phyloP scores from a whole-genome alignment of 2,888 invertebrate genomes.

The Clivina fossor region DNA sequence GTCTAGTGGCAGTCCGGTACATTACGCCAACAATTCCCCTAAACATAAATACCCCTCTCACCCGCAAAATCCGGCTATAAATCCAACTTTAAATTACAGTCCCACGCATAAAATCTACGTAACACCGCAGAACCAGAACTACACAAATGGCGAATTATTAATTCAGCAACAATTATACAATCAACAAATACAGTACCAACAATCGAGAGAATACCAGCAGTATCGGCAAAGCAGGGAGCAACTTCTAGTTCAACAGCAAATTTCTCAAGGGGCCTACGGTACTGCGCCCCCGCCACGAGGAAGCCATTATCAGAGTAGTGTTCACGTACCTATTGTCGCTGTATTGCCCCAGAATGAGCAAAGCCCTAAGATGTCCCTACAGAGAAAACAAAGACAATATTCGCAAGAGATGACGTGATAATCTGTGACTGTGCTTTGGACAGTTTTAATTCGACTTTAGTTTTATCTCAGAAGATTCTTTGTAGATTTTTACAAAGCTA shows the following conservation, averaged over 20 bases:
- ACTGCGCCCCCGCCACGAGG: conserved; percentile 7
- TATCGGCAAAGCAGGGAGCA: conserved; percentile 49
- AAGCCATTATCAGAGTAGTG: conserved; percentile 47
- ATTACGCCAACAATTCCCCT: conserved; percentile 43
- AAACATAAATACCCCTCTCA: conserved; percentile 44
- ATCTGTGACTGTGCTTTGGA: neutral
- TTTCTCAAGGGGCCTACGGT: conserved; percentile 7
- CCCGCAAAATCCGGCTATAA: conserved; percentile 38
- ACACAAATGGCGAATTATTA: conserved; percentile 48
- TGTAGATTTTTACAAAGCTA: neutral
- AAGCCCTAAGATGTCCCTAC: conserved; percentile 42
- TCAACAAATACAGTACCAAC: conserved; percentile 46
- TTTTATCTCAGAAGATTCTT: neutral
- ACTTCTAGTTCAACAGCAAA: conserved; percentile 46
- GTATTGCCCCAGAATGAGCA: conserved; percentile 43
- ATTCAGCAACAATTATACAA: conserved; percentile 48
- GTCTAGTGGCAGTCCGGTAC: conserved; percentile 38
- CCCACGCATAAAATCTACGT: conserved; percentile 45
- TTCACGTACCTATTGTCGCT: conserved; percentile 48
- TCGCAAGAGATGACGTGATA: conserved; percentile 47
- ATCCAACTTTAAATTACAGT: conserved; percentile 36
- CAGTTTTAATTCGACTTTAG: neutral
- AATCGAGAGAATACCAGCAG: conserved; percentile 48
- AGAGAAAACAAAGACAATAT: conserved; percentile 42
- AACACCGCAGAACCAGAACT: conserved; percentile 40